A percentile compares a stretch with the other conserved stretches of the same genome.
phyloP scores from a whole-genome alignment of 2,888 invertebrate species.

The Digitonthophagus gazella region DNA sequence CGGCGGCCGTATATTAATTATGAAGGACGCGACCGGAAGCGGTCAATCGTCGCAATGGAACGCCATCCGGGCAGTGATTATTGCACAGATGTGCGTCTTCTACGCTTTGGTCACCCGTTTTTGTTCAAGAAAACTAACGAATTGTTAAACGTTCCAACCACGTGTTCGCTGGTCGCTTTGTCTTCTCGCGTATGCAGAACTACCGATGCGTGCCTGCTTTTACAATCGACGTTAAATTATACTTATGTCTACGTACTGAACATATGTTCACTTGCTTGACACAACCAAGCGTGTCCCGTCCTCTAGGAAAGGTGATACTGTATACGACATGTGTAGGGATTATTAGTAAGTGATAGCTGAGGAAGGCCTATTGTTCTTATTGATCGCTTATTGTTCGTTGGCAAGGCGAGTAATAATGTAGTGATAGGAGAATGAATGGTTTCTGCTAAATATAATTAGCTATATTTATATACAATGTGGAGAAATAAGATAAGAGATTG shows the following conservation, averaged over 20 bases:
- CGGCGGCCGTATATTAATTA: conserved; percentile 22
- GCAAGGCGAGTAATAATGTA: not conserved
- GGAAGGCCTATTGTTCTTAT: not conserved
- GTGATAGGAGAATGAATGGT: not conserved
- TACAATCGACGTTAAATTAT: conserved; percentile 9
- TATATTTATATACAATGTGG: not conserved
- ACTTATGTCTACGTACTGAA: not conserved
- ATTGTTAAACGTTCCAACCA: conserved; percentile 6
- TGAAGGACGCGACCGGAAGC: conserved; percentile 40
- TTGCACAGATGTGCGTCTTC: conserved; percentile 40
- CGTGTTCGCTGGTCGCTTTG: conserved; percentile 10
- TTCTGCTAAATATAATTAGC: not conserved
- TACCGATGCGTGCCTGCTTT: conserved; percentile 6
- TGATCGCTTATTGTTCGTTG: not conserved
- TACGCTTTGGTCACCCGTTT: conserved; percentile 8
- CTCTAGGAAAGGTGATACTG: not conserved
- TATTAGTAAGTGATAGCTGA: not conserved
- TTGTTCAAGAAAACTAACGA: not conserved
- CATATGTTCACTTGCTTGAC: not conserved
- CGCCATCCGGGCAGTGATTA: conserved; percentile 47
- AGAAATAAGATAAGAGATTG: not conserved
- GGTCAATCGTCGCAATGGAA: conserved; percentile 46
- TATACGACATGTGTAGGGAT: not conserved
- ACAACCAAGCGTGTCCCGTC: not conserved
- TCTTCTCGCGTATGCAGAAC: conserved; percentile 14